A percentile compares a stretch with the other conserved stretches of the same genome.
Evolutionary conservation across 2,888 invertebrate genomes (phyloP).

Genomic region (Scaptomyza flava): DNA sequence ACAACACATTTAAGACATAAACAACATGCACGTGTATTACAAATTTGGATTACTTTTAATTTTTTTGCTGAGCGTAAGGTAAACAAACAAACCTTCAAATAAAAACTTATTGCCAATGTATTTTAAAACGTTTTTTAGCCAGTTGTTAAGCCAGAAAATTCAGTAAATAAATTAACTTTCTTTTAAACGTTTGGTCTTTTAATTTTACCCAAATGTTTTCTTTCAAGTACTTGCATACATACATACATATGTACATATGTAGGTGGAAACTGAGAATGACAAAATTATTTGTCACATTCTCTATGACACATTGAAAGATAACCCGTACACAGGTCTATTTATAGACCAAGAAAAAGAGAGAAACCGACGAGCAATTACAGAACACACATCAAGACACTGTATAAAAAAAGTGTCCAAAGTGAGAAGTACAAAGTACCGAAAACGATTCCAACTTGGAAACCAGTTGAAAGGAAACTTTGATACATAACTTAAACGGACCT

Average conservation of each 20-base stretch:
- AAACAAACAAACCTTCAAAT: conserved; percentile 42
- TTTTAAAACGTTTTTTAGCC: not conserved
- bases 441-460: conserved; percentile 40
- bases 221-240: not conserved
- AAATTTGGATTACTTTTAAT: conserved; percentile 83
- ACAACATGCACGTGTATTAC: conserved; percentile 82
- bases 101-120: not conserved
- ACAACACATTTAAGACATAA: not conserved
- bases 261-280: conserved; percentile 3
- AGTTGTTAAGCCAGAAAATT: conserved; percentile 16
- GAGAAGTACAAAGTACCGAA: conserved; percentile 19
- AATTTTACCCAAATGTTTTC: conserved; percentile 2
- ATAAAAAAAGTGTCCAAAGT: conserved; percentile 57
- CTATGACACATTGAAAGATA: conserved; percentile 34
- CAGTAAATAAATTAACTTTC: conserved; percentile 2
- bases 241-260: too few relatives aligned
- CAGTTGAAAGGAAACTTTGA: conserved; percentile 41
- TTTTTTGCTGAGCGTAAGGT: conserved; percentile 83
- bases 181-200: not conserved
- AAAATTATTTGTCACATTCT: conserved; percentile 15
- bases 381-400: conserved; percentile 38
- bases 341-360: conserved; percentile 2
- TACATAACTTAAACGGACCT: conserved; percentile 41
- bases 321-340: conserved; percentile 38
- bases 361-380: conserved; percentile 25